A percentile compares a stretch with the other conserved stretches of the same genome.
Conservation (phyloP, 2,113 vertebrate species). For the Xenopus laevis region DNA sequence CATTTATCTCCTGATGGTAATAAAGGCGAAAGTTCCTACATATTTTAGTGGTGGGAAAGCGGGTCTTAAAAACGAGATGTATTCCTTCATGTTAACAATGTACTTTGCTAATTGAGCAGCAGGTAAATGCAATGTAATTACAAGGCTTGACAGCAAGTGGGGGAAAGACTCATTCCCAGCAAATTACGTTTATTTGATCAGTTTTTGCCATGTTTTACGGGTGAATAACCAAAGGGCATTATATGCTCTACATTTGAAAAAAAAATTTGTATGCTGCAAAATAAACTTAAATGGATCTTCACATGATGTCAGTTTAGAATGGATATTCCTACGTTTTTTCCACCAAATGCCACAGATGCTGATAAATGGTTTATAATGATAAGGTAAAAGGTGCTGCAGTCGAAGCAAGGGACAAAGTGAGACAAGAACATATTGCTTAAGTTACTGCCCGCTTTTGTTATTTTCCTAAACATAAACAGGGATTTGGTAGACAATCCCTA, state of each 20-base stretch:
- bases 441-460: too few species aligned
- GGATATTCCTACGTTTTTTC: too few species aligned
- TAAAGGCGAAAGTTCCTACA: constrained; percentile 76
- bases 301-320: too few species aligned
- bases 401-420: too few species aligned
- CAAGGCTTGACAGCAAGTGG: constrained; percentile 54
- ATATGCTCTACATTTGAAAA: too few species aligned
- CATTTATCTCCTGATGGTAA: constrained; percentile 84
- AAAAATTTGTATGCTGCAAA: too few species aligned
- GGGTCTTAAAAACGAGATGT: constrained; percentile 72
- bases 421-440: too few species aligned
- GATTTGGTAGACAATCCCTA: too few species aligned
- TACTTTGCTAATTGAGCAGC: constrained; percentile 74
- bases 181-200: constrained; percentile 46
- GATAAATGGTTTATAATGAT: too few species aligned
- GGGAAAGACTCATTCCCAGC: constrained; percentile 46
- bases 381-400: too few species aligned
- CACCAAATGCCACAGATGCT: too few species aligned
- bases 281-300: not conserved
- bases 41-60: constrained; percentile 73
- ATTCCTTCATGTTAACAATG: constrained; percentile 72
- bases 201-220: not conserved
- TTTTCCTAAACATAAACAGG: too few species aligned
- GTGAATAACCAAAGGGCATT: not conserved
- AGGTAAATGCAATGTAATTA: constrained; percentile 75